Base-by-base conservation (phyloP, 2,113 vertebrate species). In the Alosa alosa region DNA sequence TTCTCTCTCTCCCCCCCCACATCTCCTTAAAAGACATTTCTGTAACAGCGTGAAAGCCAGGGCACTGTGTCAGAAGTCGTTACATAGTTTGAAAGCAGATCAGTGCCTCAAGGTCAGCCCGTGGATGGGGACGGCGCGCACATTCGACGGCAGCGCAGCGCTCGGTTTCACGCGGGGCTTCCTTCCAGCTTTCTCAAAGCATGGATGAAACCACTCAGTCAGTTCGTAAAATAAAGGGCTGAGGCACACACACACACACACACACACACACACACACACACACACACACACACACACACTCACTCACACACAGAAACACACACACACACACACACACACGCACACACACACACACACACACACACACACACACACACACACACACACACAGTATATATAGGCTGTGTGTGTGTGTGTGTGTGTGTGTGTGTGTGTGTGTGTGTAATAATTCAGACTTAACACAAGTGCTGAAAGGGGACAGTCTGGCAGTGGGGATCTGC, bases 31-130 rank as follows among this genome's bases (percentile, higher is more conserved):
- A 39, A 78, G 89, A 92, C 91, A 90, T 92, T 92, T 91, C 86
- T 90, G 87, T 91, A 94, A 93, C 92, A 94, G 93, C 92, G 88
- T 94, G 93, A 92, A 93, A 91, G 90, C 89, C 55, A 89, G 90
- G 90, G 90, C 92, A 92, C 91, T 88, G 87, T 94, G 93, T 93
- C 93, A 93, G 87, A 93, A 94, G 93, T 91, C 89, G 90, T 94
- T 92, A 91, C 90, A 46, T 90, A 94, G 93, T 94, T 91, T 94
- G 92, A 94, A 94, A 94, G 92, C 94, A 93, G 92, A 93, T 93
- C 92, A 89, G 91, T 84, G 89, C 89, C 87, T 90, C 91, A 95
- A 94, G 92, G 94, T 88, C 90, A 46, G 87, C 47, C 72, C 81
- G 31, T 78, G 72, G 64, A 78, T 15, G 36, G 72, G 72, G 72